These are phyloP conservation scores for Lepus timidus DNA, from an alignment of 2,113 vertebrate species.

Conservation along the genomic window DNA sequence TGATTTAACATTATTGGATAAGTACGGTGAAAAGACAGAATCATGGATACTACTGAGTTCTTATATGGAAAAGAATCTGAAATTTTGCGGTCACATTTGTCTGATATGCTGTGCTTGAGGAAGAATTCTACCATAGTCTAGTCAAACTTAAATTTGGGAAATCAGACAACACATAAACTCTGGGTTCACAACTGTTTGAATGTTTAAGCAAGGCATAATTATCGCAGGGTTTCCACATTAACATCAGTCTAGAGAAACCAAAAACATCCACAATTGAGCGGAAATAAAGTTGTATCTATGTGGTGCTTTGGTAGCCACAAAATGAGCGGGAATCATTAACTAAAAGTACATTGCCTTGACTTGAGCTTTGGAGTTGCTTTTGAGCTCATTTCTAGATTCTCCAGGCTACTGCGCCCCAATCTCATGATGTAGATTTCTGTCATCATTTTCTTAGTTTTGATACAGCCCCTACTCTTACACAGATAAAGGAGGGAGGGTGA, in stretches of 20 bases:
- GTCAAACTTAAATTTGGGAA: background rate
- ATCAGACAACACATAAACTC: slow-evolving; percentile 15
- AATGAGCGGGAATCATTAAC: background rate
- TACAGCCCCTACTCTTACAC: background rate
- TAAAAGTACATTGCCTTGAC: background rate
- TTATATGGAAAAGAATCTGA: slow-evolving; percentile 6
- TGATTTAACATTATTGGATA: background rate
- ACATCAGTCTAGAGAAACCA: background rate
- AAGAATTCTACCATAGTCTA: background rate
- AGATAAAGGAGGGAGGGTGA: background rate
- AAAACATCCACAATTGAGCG: background rate
- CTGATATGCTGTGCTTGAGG: background rate
- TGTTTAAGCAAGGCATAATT: background rate
- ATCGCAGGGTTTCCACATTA: slow-evolving; percentile 20
- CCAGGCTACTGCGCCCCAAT: background rate
- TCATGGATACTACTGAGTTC: background rate
- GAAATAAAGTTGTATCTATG: background rate
- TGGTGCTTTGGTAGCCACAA: background rate
- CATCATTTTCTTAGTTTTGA: background rate
- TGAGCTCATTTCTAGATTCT: background rate
- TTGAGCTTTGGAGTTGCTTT: background rate
- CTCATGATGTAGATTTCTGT: background rate
- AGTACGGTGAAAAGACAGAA: background rate
- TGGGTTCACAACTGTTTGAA: background rate
- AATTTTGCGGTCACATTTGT: background rate